Conservation (phyloP, 1,140 invertebrate genomes). For the Drosophila arizonae region DNA sequence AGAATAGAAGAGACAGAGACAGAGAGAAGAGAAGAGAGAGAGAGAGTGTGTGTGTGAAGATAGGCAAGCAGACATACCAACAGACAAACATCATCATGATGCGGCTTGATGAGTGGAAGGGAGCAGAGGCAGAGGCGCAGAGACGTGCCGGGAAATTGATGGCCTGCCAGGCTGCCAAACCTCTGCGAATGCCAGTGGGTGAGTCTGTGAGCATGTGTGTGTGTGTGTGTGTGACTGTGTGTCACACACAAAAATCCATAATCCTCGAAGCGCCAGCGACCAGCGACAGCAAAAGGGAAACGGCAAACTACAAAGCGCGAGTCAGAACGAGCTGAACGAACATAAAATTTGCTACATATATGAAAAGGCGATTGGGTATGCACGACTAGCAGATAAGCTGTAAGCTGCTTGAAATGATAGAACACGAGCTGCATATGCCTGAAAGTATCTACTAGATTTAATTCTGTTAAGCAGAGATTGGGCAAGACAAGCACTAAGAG, state of each 20-base stretch:
- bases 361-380: not conserved
- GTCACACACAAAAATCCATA: conserved; percentile 73
- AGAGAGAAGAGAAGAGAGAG: not conserved
- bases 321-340: conserved; percentile 29
- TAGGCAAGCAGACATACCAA: conserved; percentile 70
- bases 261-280: conserved; percentile 54
- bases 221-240: conserved; percentile 39
- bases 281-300: conserved; percentile 69
- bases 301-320: conserved; percentile 76
- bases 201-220: not conserved
- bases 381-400: not conserved
- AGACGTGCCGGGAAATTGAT: conserved; percentile 56
- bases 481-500: not conserved
- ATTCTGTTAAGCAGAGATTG: too few relatives aligned
- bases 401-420: not conserved
- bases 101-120: conserved; percentile 27
- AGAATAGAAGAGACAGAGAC: not conserved
- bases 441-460: too few relatives aligned
- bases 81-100: conserved; percentile 76
- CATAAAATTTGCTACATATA: too few relatives aligned
- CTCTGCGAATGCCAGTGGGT: not conserved
- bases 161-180: conserved; percentile 52
- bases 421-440: too few relatives aligned
- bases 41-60: not conserved
- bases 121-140: conserved; percentile 35